Conservation (phyloP, 2,888 invertebrate genomes). For the Cantharis rustica region DNA sequence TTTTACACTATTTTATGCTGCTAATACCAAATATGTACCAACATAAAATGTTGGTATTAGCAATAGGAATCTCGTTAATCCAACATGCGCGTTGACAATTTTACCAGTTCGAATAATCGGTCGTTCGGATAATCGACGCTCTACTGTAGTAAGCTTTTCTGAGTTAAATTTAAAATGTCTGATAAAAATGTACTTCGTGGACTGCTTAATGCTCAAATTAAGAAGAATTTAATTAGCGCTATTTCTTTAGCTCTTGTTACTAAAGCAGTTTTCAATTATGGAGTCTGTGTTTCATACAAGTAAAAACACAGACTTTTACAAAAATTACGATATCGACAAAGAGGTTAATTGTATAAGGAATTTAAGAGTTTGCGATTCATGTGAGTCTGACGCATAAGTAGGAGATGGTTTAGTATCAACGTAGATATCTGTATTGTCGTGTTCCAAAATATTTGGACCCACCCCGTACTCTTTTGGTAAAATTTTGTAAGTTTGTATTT, state of each 20-base stretch:
- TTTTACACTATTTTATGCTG: no score
- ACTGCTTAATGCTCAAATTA: constrained; percentile 67
- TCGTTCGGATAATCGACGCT: no score
- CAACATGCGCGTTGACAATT: no score
- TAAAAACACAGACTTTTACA: constrained; percentile 73
- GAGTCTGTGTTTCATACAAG: constrained; percentile 62
- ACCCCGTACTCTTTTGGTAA: no score
- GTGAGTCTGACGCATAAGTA: constrained; percentile 48
- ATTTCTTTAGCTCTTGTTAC: constrained; percentile 50
- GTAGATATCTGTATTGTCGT: not conserved
- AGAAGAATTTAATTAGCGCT: constrained; percentile 61
- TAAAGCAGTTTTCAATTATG: constrained; percentile 58
- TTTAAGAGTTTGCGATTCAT: constrained; percentile 70
- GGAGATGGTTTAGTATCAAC: not conserved
- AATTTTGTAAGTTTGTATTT: no score
- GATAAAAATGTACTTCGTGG: constrained; percentile 72
- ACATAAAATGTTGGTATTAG: no score
- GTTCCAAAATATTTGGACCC: no score
- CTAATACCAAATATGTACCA: no score
- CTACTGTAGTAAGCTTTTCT: no score
- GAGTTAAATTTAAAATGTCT: no score
- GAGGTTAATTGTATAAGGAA: constrained; percentile 69
- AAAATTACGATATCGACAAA: constrained; percentile 69
- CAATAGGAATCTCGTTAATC: no score
- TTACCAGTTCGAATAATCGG: no score